phyloP scores from a whole-genome alignment of 2,113 vertebrate genomes.

The Ochotona princeps region DNA sequence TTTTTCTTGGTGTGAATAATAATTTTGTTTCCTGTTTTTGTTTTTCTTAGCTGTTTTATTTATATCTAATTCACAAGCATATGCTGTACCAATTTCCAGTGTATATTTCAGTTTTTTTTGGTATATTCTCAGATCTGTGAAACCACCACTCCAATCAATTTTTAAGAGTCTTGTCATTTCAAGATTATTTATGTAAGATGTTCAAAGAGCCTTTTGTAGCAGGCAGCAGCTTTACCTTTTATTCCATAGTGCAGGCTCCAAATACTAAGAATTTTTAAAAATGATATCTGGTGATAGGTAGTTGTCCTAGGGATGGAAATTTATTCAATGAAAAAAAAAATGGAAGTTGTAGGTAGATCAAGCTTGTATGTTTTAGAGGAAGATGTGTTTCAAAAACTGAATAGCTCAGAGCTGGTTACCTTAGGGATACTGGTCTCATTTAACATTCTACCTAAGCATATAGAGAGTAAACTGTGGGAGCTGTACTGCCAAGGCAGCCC shows the following conservation, averaged over 20 bases:
- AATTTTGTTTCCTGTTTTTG: conserved; percentile 6
- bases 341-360: background rate
- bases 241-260: background rate
- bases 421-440: background rate
- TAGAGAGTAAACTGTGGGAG: background rate
- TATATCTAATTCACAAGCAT: background rate
- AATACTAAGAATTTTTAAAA: background rate
- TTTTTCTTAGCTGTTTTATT: conserved; percentile 21
- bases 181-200: conserved; percentile 21
- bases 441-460: background rate
- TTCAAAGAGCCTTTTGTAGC: background rate
- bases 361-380: background rate
- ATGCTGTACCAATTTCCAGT: background rate
- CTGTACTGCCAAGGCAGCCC: background rate
- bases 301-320: background rate
- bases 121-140: background rate
- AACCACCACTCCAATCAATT: background rate
- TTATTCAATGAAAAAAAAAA: conserved; percentile 43
- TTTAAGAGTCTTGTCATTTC: conserved; percentile 1
- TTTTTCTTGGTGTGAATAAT: background rate
- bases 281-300: background rate
- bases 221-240: background rate
- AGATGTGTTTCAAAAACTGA: background rate
- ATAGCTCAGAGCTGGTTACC: background rate
- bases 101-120: background rate